Percentiles rank a stretch among this genome's conserved stretches.
Conservation (phyloP, 2,113 vertebrate genomes). For the Paramormyrops kingsleyae region DNA sequence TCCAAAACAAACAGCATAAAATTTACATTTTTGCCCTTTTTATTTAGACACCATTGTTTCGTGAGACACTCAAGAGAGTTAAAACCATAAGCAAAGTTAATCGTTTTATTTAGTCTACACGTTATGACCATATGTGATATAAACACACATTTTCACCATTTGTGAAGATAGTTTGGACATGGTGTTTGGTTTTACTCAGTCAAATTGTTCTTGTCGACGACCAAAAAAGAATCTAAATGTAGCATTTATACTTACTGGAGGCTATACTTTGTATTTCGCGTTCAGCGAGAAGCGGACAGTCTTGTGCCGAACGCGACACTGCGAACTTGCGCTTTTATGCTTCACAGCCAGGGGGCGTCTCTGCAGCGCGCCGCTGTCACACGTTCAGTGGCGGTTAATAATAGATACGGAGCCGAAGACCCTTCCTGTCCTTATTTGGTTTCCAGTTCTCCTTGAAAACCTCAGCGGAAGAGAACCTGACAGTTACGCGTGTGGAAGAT, state of each 20-base stretch:
- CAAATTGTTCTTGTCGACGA: slow-evolving; percentile 49
- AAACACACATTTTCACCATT: slow-evolving; percentile 40
- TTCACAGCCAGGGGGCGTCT: slow-evolving; percentile 29
- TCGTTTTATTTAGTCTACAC: slow-evolving; percentile 45
- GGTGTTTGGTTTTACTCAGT: slow-evolving; percentile 62
- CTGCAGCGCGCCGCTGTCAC: background rate
- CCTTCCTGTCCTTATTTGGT: slow-evolving; percentile 19
- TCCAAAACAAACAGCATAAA: slow-evolving; percentile 41
- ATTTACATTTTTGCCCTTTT: slow-evolving; percentile 21
- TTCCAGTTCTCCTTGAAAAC: background rate
- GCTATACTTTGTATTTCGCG: slow-evolving; percentile 58
- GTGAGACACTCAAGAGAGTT: slow-evolving; percentile 46
- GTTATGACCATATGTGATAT: slow-evolving; percentile 40
- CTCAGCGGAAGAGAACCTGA: background rate
- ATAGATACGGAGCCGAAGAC: background rate
- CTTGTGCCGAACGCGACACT: slow-evolving; percentile 59
- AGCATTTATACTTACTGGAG: slow-evolving; percentile 65
- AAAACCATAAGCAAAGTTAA: slow-evolving; percentile 28
- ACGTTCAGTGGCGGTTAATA: background rate
- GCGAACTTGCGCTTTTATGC: slow-evolving; percentile 54
- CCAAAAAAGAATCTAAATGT: slow-evolving; percentile 61
- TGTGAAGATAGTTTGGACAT: slow-evolving; percentile 52
- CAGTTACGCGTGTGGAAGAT: background rate
- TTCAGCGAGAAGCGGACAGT: slow-evolving; percentile 54
- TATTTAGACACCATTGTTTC: slow-evolving; percentile 39